Base-by-base conservation (phyloP, 2,113 vertebrate species). In the Bostrychus sinensis region DNA sequence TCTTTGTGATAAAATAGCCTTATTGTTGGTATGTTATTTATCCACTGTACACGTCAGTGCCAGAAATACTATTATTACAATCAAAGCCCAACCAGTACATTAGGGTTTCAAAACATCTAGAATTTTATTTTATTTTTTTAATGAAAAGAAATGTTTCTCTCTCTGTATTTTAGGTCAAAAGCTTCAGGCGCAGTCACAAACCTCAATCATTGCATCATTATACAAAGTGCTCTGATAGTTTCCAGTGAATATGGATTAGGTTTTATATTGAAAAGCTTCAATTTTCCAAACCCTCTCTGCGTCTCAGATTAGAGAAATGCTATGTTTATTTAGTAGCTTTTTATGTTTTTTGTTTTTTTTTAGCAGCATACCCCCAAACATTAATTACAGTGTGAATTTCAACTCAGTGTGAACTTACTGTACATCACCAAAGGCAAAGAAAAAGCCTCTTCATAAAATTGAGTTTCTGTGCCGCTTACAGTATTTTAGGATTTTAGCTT, bases 401-500 rank as follows among this genome's bases (percentile, higher is more conserved):
- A n/a, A 23, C 43, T 65, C 41, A 59, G 34, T 60, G 17, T 56
- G 36, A 62, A 75, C 37, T 25, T 63, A 66, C 28, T 56, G 58
- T 38, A n/a, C n/a, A 7, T 17, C 41, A 70, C 61, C 36, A 43
- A 36, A 72, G 45, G 67, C 59, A 45, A 7, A 43, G n/a, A 56
- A 10, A 67, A 54, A 59, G n/a, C 28, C 28, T 30, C 5, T 32
- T n/a, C n/a, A n/a, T n/a, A n/a, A n/a, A n/a, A 32, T 5, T 32
- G 3, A 7, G 8, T 32, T 30, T 4, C 3, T 4, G 28, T 30
- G 28, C 28, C 28, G 7, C 28, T 30, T 30, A 3, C 41, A 54
- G 58, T 48, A 50, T 62, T 74, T 66, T 48, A 46, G 22, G 22
- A 62, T 48, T 30, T 30, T 36, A 32, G 8, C 39, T 54, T 61